Evolutionary conservation across 2,113 vertebrate species (phyloP).

Genomic region (Bubo bubo): DNA sequence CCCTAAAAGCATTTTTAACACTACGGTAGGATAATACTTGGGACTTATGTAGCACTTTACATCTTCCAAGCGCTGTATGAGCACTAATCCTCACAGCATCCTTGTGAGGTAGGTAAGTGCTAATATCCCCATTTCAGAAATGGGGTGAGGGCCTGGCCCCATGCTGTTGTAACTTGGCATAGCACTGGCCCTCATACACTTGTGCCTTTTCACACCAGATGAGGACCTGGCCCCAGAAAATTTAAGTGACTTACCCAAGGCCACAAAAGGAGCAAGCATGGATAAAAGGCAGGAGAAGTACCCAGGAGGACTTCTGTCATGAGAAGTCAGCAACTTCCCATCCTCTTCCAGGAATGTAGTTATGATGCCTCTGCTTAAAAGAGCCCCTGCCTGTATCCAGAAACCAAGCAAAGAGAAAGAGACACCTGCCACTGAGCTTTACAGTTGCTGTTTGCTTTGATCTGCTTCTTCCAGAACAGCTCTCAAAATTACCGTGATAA

Average conservation of each 20-base stretch:
- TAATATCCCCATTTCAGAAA: not conserved
- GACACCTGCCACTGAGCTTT: not conserved
- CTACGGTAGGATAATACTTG: not conserved
- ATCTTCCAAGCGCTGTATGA: not conserved
- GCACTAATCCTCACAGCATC: not conserved
- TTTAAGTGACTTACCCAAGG: not conserved
- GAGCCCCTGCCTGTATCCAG: not conserved
- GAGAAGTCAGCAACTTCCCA: not conserved
- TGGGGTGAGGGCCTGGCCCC: not conserved
- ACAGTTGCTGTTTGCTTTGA: slow-evolving; percentile 1
- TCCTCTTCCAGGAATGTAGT: not conserved
- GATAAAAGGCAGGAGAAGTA: slow-evolving; percentile 2
- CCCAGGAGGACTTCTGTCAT: not conserved
- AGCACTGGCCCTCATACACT: not conserved
- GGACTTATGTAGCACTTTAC: not conserved
- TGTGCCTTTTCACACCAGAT: not conserved
- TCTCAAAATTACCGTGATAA: not conserved
- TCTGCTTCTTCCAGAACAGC: not conserved
- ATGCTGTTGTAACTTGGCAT: not conserved
- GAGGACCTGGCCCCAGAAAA: not conserved
- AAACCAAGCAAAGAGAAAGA: not conserved
- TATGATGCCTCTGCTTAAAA: not conserved
- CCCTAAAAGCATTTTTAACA: not conserved
- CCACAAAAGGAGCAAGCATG: not conserved
- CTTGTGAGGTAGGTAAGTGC: not conserved